Percentiles rank a stretch among this genome's conserved stretches.
Conservation (phyloP, 1,140 invertebrate species). For the Uloborus diversus region DNA sequence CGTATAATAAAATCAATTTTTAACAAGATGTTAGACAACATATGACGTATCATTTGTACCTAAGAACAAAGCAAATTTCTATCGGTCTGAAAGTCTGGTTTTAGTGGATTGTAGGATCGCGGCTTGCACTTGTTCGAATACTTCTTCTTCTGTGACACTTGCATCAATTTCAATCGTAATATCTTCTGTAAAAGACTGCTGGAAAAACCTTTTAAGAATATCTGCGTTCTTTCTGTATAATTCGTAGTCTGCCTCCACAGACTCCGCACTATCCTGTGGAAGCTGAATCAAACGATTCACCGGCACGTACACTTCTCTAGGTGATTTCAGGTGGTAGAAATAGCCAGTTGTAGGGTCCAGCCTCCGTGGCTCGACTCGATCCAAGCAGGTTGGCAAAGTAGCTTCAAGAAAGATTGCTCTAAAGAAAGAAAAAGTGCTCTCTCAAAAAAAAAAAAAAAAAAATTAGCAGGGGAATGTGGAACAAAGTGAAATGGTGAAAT, state of each 20-base stretch:
- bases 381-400: background rate
- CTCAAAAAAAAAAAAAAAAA: too few relatives aligned
- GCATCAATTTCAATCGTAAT: constrained; percentile 11
- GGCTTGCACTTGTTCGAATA: constrained; percentile 6
- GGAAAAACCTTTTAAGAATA: background rate
- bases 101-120: constrained; percentile 15
- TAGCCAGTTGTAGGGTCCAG: constrained; percentile 19
- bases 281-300: constrained; percentile 12
- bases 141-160: background rate
- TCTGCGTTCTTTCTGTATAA: background rate
- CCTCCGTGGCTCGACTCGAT: constrained; percentile 3
- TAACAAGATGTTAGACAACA: too few relatives aligned
- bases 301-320: background rate
- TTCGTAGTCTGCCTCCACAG: background rate
- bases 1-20: too few relatives aligned
- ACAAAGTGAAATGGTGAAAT: too few relatives aligned
- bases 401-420: constrained; percentile 15
- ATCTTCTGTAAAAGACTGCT: background rate
- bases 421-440: background rate
- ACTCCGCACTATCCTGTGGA: constrained; percentile 13
- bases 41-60: too few relatives aligned
- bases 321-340: constrained; percentile 1
- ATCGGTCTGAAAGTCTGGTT: background rate
- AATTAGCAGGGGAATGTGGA: too few relatives aligned
- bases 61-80: too few relatives aligned